These are phyloP conservation scores for Mus spicilegus DNA, from an alignment of 2,113 vertebrate species.

Conservation along the genomic window DNA sequence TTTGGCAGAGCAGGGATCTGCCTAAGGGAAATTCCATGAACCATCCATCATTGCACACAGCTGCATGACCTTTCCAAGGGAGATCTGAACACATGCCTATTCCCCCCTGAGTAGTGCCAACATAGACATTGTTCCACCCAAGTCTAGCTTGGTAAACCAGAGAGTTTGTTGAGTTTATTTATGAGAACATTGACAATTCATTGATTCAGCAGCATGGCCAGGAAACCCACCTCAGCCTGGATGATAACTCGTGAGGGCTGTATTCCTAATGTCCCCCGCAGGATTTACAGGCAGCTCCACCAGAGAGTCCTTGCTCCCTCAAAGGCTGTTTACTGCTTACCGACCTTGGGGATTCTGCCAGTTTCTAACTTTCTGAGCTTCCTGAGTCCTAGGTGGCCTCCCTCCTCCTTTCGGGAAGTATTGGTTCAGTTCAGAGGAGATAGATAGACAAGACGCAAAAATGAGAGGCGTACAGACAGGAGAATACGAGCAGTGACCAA, in stretches of 20 bases:
- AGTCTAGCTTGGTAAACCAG: not conserved
- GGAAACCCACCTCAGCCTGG: too few species aligned
- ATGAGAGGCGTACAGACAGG: not conserved
- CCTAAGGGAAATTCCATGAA: not conserved
- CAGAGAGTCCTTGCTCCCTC: not conserved
- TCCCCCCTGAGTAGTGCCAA: not conserved
- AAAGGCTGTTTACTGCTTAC: not conserved
- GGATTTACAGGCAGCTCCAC: too few species aligned
- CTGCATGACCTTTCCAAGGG: not conserved
- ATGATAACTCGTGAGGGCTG: not conserved
- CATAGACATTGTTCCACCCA: not conserved
- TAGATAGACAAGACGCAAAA: not conserved
- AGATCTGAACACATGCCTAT: not conserved
- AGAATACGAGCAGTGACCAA: fast-evolving
- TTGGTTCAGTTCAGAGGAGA: not conserved
- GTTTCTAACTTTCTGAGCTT: not conserved
- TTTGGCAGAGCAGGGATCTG: not conserved
- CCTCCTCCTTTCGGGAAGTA: not conserved
- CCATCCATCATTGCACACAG: not conserved
- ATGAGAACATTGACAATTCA: not conserved
- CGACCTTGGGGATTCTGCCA: too few species aligned
- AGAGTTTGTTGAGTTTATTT: not conserved
- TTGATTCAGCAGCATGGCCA: not conserved
- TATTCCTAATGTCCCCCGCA: not conserved
- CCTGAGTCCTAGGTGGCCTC: not conserved